Percentiles rank a stretch among this genome's conserved stretches.
These are phyloP conservation scores for Antheraea pernyi DNA, from an alignment of 1,140 invertebrate genomes.

Conservation along the genomic window DNA sequence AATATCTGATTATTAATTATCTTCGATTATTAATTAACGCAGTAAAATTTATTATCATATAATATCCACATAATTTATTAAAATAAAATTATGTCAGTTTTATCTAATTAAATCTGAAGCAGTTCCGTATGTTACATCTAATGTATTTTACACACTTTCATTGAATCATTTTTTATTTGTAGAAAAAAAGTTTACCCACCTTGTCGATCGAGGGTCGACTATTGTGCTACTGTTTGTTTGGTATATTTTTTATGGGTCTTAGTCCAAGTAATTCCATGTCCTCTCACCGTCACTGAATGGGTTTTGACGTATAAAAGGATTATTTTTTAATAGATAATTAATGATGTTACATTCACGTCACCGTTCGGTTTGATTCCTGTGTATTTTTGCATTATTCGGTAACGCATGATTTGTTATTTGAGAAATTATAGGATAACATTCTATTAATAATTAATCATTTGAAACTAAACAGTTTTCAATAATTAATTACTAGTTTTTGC, in stretches of 20 bases:
- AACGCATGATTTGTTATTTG: slow-evolving; percentile 1
- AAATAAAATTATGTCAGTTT: too few species aligned
- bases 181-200: slow-evolving; percentile 23
- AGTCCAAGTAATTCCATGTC: slow-evolving; percentile 69
- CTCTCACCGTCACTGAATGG: slow-evolving; percentile 57
- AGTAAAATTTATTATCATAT: too few species aligned
- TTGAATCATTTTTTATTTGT: slow-evolving; percentile 23
- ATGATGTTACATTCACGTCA: slow-evolving; percentile 49
- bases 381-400: not conserved
- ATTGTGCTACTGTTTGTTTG: slow-evolving; percentile 64
- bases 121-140: too few species aligned
- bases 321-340: slow-evolving; percentile 76
- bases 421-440: not conserved
- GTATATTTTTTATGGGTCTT: slow-evolving; percentile 64
- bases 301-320: slow-evolving; percentile 75
- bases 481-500: too few species aligned
- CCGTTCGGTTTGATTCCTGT: slow-evolving; percentile 22
- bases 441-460: too few species aligned
- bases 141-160: slow-evolving; percentile 2
- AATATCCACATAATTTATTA: too few species aligned
- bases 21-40: too few species aligned
- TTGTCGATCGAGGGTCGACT: slow-evolving; percentile 42
- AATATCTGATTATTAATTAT: too few species aligned
- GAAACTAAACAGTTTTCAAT: too few species aligned
- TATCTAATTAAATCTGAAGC: too few species aligned